Evolutionary conservation across 2,113 vertebrate species (phyloP), one percentile per base, ranked within the genome.

Genomic region (Gasterosteus aculeatus): DNA sequence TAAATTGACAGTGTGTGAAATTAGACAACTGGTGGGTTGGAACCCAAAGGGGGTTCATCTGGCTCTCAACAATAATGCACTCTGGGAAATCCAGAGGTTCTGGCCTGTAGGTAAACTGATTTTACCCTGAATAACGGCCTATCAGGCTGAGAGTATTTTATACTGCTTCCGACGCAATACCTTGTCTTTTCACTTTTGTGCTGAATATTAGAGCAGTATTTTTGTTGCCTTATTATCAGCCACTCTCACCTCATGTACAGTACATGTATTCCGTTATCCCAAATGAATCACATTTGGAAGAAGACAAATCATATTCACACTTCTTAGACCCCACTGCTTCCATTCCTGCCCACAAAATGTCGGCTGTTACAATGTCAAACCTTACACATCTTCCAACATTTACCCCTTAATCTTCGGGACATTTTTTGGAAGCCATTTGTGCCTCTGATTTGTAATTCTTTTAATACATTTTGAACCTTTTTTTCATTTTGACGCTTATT

Each of bases 281-380:
- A 41, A 83, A 79, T 22, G 1, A 80, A 59, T 82, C 60, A 42
- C 22, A 19, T 66, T 47, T 71, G 70, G 60, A 67, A 22, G 33
- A 31, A 6, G 19, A 42, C 54, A 63, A 75, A 59, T 47, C 9
- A 11, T 49, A 51, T 35, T 72, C 61, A 69, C 57, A 75, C 71
- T 49, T 81, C 70, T 71, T 12, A 54, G 61, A 71, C 53, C 44
- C 4, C 11, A 0, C 26, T 73, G 70, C 57, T 39, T 51, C 66
- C 47, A 18, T 56, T 61, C 46, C 49, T 57, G 49, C n/a, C 42
- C 6, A 63, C 63, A 39, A 58, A 6, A 19, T 39, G 29, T n/a
- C 6, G 18, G 8, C 22, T 63, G 62, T 66, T 75, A 38, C n/a
- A n/a, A n/a, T n/a, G n/a, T n/a, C n/a, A n/a, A n/a, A n/a, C n/a